Base-by-base conservation (phyloP, 1,140 invertebrate species). In the Chironomus tepperi region DNA sequence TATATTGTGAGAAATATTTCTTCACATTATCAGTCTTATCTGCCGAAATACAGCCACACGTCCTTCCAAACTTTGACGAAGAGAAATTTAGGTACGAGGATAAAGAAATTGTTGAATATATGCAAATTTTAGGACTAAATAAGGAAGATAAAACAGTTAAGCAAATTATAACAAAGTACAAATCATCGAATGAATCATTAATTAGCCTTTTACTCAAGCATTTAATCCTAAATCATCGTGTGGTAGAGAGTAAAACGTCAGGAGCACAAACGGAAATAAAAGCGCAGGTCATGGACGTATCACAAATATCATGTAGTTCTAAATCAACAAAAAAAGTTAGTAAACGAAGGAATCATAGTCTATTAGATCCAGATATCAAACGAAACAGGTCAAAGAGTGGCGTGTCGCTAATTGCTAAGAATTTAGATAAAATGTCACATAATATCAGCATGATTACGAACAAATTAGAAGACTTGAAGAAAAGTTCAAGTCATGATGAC, bases 391-490 rank as follows among this genome's bases (percentile, higher is more conserved):
- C 16, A 18, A 18, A 18, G 19, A 70, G 18, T 18, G 65, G 19
- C 19, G 65, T 70, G 19, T 18, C 16, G 9, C 16, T 70, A 19
- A 70, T 70, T 19, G 65, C 65, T 6, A 15, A 70, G 18, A 70
- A 70, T 70, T 21, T 70, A 70, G 65, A 70, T 19, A 18, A 70
- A 70, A 70, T 70, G 65, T 70, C 65, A 21, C 16, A 70, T 19
- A 70, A 70, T 16, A 70, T 70, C n/a, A 70, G 65, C 19, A 16
- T 70, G 16, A 70, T 70, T 7, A 70, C 65, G 1, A 18, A 70
- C n/a, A 70, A 70, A 70, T 21, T 70, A 7, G 65, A 70, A 1
- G 19, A 18, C 9, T 19, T 70, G n/a, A n/a, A 19, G 18, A 70
- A 19, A 21, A 19, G 65, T 70, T 21, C 65, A 18, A 19, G 19